Percentiles rank a stretch among this genome's conserved stretches.
Evolutionary conservation across 1,140 invertebrate species (phyloP).

Genomic region (Lordiphosa clarofinis): DNA sequence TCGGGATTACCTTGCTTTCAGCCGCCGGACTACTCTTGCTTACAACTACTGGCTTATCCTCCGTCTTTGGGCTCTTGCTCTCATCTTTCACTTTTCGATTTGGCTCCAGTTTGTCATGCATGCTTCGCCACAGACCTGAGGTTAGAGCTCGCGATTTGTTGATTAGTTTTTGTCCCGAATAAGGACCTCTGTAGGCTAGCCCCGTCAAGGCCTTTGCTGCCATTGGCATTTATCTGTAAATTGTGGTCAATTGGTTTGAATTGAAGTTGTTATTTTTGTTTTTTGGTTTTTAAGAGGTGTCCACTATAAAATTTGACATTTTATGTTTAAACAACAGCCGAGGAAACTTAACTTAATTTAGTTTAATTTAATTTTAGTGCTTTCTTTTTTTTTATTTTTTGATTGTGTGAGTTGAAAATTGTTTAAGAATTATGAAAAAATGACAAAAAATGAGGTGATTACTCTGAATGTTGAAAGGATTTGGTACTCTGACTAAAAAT

Average conservation of each 20-base stretch:
- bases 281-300: slow-evolving; percentile 29
- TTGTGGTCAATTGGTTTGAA: slow-evolving; percentile 11
- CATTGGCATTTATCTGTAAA: slow-evolving; percentile 42
- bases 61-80: not conserved
- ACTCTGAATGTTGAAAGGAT: no score
- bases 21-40: no score
- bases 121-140: slow-evolving; percentile 26
- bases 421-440: no score
- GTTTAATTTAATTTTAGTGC: no score
- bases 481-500: no score
- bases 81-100: not conserved
- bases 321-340: slow-evolving; percentile 37
- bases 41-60: no score
- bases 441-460: no score
- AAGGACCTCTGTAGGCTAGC: slow-evolving; percentile 15
- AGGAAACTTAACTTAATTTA: slow-evolving; percentile 6
- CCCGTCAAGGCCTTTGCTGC: slow-evolving; percentile 25
- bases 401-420: no score
- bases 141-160: slow-evolving; percentile 25
- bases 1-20: no score
- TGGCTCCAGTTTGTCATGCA: slow-evolving; percentile 10
- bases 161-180: slow-evolving; percentile 26
- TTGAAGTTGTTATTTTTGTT: slow-evolving; percentile 7
- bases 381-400: no score
- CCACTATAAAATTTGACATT: slow-evolving; percentile 62